These are phyloP conservation scores for Lasioglossum albipes DNA, from an alignment of 1,140 invertebrate genomes.

Conservation along the genomic window DNA sequence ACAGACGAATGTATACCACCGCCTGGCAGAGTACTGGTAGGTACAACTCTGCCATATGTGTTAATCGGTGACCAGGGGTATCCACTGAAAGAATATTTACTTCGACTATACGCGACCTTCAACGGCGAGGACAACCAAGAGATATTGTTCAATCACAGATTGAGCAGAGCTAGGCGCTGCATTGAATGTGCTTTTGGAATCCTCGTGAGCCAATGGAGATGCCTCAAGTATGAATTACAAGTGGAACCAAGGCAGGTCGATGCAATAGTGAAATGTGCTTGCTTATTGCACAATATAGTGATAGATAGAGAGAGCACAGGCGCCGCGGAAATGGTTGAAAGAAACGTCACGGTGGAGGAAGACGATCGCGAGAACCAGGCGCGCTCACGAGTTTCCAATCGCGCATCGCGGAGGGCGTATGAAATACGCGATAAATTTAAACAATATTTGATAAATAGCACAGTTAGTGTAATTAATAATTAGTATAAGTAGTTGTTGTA, in stretches of 20 bases:
- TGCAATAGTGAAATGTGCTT: background rate
- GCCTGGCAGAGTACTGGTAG: background rate
- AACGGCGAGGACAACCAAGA: too few relatives aligned
- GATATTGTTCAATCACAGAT: too few relatives aligned
- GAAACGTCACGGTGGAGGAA: background rate
- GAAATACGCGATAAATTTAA: background rate
- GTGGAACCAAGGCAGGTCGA: background rate
- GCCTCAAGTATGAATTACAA: background rate
- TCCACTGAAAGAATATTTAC: background rate
- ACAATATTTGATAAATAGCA: too few relatives aligned
- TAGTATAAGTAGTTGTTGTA: too few relatives aligned
- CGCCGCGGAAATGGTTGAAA: background rate
- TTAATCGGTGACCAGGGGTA: background rate
- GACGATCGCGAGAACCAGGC: too few relatives aligned
- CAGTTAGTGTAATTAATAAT: too few relatives aligned
- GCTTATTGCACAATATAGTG: background rate
- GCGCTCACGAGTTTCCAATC: background rate
- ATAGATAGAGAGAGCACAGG: background rate
- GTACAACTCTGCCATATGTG: background rate
- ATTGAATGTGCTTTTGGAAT: background rate
- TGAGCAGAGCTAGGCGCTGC: too few relatives aligned
- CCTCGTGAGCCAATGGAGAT: background rate
- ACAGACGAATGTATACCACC: background rate
- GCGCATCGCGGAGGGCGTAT: background rate
- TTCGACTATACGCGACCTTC: background rate